Evolutionary conservation across 2,113 vertebrate species (phyloP), one percentile per base, ranked within the genome.

Genomic region (Ochotona princeps): DNA sequence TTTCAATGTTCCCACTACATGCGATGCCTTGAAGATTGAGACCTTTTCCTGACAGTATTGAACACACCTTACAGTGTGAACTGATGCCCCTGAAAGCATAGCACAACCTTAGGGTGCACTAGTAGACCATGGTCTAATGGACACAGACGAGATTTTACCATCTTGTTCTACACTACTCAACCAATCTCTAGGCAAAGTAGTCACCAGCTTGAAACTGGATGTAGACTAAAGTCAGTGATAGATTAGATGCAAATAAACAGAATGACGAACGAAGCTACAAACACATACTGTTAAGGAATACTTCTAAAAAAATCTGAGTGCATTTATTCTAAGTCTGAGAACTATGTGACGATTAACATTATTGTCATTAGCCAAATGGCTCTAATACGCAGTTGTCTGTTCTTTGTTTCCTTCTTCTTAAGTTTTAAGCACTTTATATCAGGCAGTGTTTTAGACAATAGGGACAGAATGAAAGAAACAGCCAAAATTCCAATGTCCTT

Each of bases 351-450:
- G 23, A 90, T 80, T 15, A 80, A n/a, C 61, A 90, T 15, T 32
- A 76, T 25, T 57, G 84, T 60, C 67, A 90, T 23, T 76, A 74
- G 35, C 35, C 57, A 35, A 94, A 85, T 13, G 28, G 30, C 25
- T 84, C 32, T 82, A 86, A 12, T 9, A 5, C 2, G n/a, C 11
- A 0, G 17, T 66, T 7, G 23, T 61, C 75, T 89, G 26, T 60
- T 65, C 65, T 83, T 81, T 89, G 61, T 26, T 95, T 83, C 7
- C 4, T 94, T 93, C 67, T 83, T n/a, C 66, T 79, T 51, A 79
- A 44, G 30, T 51, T 87, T 26, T 63, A 28, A 91, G 74, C 5
- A 82, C 11, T 17, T 87, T 25, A 4, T 38, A n/a, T 18, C 57
- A 89, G 17, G 49, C 25, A 75, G 26, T 89, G 30, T 61, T 92